phyloP scores from a whole-genome alignment of 2,797 vertebrate genomes.

The Cyclura pinguis region DNA sequence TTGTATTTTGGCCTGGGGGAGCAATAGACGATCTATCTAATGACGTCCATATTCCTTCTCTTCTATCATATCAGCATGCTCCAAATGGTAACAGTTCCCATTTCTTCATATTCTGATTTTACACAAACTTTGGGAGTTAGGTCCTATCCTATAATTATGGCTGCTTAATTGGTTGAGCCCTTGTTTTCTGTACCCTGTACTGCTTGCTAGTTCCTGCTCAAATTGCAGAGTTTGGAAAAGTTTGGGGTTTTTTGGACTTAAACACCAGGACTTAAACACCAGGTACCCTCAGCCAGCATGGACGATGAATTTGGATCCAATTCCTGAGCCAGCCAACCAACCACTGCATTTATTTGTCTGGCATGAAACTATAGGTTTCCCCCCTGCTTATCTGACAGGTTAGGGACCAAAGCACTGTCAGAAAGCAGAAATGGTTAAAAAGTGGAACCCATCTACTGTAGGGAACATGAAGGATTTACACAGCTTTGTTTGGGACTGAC shows the following conservation, averaged over 20 bases:
- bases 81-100: background rate
- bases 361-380: no score
- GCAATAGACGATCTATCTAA: conserved; percentile 27
- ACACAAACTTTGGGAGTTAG: background rate
- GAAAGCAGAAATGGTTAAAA: no score
- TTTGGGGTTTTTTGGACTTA: no score
- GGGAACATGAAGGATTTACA: no score
- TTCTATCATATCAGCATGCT: background rate
- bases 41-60: conserved; percentile 44
- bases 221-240: background rate
- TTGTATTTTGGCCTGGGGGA: background rate
- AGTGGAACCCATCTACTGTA: no score
- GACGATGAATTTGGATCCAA: background rate
- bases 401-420: no score
- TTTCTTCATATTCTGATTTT: background rate
- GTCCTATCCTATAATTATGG: background rate
- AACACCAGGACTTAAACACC: no score
- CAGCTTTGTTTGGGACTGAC: no score
- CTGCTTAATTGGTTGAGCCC: background rate
- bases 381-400: no score
- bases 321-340: background rate
- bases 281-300: no score
- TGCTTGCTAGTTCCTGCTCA: background rate
- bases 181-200: background rate
- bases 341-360: background rate